A percentile compares a stretch with the other conserved stretches of the same genome.
Conservation (phyloP, 1,140 invertebrate species). For the Drosophila mauritiana region DNA sequence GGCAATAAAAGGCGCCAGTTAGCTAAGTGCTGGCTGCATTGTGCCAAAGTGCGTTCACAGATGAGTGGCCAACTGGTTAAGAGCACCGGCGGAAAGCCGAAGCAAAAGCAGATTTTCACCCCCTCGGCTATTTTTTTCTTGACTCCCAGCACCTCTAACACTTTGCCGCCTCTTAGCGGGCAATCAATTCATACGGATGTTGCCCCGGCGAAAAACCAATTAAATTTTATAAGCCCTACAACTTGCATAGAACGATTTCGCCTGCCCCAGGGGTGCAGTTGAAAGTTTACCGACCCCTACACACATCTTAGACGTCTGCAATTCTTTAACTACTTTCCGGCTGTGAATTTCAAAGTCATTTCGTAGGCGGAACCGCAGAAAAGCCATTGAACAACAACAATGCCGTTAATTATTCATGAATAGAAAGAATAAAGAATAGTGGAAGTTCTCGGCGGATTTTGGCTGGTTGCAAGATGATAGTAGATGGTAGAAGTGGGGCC, state of each 20-base stretch:
- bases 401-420: constrained; percentile 81
- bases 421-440: constrained; percentile 44
- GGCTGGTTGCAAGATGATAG: constrained; percentile 16
- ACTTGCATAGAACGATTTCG: constrained; percentile 44
- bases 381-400: constrained; percentile 75
- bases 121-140: no score
- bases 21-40: constrained; percentile 67
- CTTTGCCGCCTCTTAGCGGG: constrained; percentile 5
- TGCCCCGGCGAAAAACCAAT: constrained; percentile 65
- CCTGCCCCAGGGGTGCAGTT: constrained; percentile 52
- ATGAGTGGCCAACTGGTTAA: constrained; percentile 45
- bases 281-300: constrained; percentile 57
- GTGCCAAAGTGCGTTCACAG: constrained; percentile 63
- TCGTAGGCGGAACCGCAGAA: constrained; percentile 60
- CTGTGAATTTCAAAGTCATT: constrained; percentile 52
- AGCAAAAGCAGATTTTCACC: no score
- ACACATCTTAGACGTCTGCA: constrained; percentile 47
- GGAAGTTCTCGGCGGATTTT: constrained; percentile 10
- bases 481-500: constrained; percentile 8
- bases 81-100: not conserved
- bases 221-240: constrained; percentile 80
- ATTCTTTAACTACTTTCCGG: constrained; percentile 71
- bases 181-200: constrained; percentile 65
- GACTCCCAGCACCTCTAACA: not conserved
- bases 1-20: constrained; percentile 72